Conservation (phyloP, 2,888 invertebrate species). For the Sesia apiformis region DNA sequence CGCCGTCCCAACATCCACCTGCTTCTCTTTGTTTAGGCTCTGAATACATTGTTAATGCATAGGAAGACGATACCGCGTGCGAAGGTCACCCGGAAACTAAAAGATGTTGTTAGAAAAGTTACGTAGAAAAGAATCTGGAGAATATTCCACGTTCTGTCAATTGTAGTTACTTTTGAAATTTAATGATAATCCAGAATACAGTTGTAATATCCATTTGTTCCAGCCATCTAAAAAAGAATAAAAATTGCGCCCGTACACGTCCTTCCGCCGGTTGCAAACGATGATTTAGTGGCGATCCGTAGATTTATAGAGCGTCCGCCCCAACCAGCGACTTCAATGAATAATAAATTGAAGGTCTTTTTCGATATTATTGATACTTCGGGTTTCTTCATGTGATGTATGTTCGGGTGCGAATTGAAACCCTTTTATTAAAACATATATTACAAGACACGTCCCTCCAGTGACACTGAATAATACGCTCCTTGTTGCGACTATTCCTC, state of each 20-base stretch:
- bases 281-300: slow-evolving; percentile 64
- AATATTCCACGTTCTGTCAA: too few species aligned
- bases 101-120: too few species aligned
- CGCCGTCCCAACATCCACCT: slow-evolving; percentile 37
- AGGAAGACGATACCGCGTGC: slow-evolving; percentile 10
- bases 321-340: slow-evolving; percentile 60
- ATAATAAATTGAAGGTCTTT: slow-evolving; percentile 69
- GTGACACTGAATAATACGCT: slow-evolving; percentile 71
- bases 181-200: slow-evolving; percentile 6
- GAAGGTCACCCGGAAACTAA: slow-evolving; percentile 3
- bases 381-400: slow-evolving; percentile 59
- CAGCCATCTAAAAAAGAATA: slow-evolving; percentile 39
- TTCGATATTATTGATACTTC: slow-evolving; percentile 65
- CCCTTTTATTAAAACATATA: slow-evolving; percentile 75
- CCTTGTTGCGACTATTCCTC: slow-evolving; percentile 63
- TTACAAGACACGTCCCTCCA: slow-evolving; percentile 60
- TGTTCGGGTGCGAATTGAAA: slow-evolving; percentile 64
- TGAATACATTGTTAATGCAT: slow-evolving; percentile 50
- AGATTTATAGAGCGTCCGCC: slow-evolving; percentile 58
- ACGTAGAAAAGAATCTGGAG: too few species aligned
- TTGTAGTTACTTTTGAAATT: too few species aligned
- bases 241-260: slow-evolving; percentile 43
- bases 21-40: slow-evolving; percentile 51
- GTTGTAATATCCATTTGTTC: slow-evolving; percentile 37
- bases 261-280: slow-evolving; percentile 43